Evolutionary conservation across 2,888 invertebrate genomes (phyloP).

Genomic region (Nemapogon koenigi): DNA sequence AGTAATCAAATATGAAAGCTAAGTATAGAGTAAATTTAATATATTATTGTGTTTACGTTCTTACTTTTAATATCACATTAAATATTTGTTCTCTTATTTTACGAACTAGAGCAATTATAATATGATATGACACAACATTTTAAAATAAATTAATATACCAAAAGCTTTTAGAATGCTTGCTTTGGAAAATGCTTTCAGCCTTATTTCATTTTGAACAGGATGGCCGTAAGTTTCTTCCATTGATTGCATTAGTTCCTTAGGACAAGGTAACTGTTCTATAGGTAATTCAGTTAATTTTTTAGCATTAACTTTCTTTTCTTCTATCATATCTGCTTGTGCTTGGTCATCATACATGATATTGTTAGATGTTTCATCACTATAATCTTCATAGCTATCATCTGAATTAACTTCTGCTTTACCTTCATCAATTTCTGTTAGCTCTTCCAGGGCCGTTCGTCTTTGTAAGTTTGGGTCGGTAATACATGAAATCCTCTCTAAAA

Average conservation of each 20-base stretch:
- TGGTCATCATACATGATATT: constrained; percentile 21
- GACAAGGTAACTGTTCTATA: constrained; percentile 47
- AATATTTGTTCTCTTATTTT: constrained; percentile 1
- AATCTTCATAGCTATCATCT: constrained; percentile 42
- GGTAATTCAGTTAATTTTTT: constrained; percentile 43
- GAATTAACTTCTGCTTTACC: constrained; percentile 19
- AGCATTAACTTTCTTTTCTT: constrained; percentile 19
- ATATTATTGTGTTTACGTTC: constrained; percentile 2
- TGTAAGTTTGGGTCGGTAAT: constrained; percentile 55
- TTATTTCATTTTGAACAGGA: constrained; percentile 54
- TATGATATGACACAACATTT: too few relatives aligned
- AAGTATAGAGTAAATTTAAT: not conserved
- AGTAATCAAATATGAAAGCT: not conserved
- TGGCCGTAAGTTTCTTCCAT: constrained; percentile 51
- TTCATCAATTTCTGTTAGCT: constrained; percentile 33
- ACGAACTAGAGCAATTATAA: not conserved
- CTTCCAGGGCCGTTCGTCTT: constrained; percentile 30
- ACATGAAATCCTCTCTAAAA: constrained; percentile 77
- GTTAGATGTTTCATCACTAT: constrained; percentile 24
- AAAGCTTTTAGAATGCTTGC: constrained; percentile 12
- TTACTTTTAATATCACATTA: constrained; percentile 7
- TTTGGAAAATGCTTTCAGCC: constrained; percentile 47
- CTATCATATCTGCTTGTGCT: constrained; percentile 22
- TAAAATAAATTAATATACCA: constrained; percentile 4
- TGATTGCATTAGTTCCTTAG: constrained; percentile 49